Conservation (phyloP, 2,797 vertebrate genomes). For the Smutsia gigantea region DNA sequence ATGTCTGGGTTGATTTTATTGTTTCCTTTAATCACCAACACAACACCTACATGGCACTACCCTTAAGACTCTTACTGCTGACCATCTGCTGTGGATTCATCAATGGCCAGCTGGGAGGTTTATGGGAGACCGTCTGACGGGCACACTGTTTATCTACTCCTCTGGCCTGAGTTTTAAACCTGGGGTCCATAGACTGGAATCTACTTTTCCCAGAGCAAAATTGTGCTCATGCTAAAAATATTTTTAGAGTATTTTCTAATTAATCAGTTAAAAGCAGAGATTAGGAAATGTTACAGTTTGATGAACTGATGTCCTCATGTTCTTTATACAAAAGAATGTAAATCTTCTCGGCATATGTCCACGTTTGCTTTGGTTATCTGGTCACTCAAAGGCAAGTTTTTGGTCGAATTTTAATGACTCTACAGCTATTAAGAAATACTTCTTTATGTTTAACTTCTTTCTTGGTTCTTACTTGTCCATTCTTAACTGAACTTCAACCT, state of each 20-base stretch:
- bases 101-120: not conserved
- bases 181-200: not conserved
- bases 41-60: not conserved
- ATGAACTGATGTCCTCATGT: not conserved
- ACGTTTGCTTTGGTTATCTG: not conserved
- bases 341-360: not conserved
- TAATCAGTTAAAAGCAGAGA: not conserved
- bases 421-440: not conserved
- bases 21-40: conserved; percentile 25
- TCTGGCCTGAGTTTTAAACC: not conserved
- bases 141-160: not conserved
- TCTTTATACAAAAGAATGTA: not conserved
- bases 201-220: not conserved
- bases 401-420: not conserved
- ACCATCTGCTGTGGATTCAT: not conserved
- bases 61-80: not conserved
- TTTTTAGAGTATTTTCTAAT: not conserved
- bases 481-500: not conserved
- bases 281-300: not conserved
- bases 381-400: conserved; percentile 5
- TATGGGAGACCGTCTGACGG: not conserved
- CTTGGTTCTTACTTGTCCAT: not conserved
- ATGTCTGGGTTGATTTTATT: not conserved
- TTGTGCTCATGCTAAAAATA: not conserved
- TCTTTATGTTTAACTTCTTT: not conserved